A percentile compares a stretch with the other conserved stretches of the same genome.
Evolutionary conservation across 2,113 vertebrate genomes (phyloP).

Genomic region (Rhea americana): DNA sequence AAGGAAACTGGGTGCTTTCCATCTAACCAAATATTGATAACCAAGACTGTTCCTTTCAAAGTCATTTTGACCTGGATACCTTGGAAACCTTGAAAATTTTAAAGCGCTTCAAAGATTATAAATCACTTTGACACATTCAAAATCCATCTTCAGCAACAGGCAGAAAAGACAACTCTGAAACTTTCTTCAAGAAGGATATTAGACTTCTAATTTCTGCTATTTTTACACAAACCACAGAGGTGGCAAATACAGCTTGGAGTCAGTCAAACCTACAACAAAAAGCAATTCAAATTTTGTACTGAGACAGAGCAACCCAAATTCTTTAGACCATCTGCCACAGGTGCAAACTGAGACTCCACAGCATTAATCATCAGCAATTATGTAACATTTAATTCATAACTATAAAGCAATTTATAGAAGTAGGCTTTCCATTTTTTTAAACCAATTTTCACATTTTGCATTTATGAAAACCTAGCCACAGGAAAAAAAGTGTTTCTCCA

Average conservation of each 20-base stretch:
- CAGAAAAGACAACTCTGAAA: background rate
- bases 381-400: background rate
- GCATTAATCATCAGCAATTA: background rate
- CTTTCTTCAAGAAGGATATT: background rate
- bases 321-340: background rate
- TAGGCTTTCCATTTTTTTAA: background rate
- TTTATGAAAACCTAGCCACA: background rate
- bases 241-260: background rate
- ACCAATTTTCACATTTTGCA: background rate
- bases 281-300: background rate
- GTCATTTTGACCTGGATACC: background rate
- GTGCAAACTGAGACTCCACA: background rate
- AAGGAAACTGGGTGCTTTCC: background rate
- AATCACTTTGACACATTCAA: background rate
- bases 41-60: background rate
- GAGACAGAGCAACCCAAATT: background rate
- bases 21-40: background rate
- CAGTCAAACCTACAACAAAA: background rate
- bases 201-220: background rate
- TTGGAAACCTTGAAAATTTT: background rate
- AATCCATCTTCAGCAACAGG: background rate
- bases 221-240: background rate
- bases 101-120: background rate
- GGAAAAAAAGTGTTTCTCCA: background rate
- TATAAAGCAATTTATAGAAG: background rate